Evolutionary conservation across 2,888 invertebrate species (phyloP).

Genomic region (Melitaea athalia): DNA sequence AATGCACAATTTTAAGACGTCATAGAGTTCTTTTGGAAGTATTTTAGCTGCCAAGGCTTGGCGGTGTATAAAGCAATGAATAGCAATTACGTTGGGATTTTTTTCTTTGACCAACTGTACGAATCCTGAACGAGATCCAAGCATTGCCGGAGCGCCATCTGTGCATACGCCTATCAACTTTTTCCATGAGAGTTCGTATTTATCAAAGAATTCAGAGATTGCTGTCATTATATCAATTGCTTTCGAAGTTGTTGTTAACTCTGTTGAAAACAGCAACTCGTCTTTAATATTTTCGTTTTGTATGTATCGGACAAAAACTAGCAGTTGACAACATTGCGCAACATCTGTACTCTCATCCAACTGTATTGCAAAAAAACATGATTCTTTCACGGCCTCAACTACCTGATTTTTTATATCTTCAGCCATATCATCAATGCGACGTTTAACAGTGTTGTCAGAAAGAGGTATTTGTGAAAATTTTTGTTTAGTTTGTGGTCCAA

Average conservation of each 20-base stretch:
- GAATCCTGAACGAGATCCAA: slow-evolving; percentile 43
- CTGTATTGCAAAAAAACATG: neutral
- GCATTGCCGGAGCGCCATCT: slow-evolving; percentile 44
- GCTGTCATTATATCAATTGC: neutral
- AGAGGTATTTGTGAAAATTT: slow-evolving; percentile 39
- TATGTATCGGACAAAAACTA: neutral
- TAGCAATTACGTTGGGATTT: neutral
- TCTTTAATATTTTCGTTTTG: neutral
- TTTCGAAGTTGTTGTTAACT: neutral
- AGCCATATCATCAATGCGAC: slow-evolving; percentile 32
- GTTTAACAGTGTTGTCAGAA: slow-evolving; percentile 39
- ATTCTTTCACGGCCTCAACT: too few relatives aligned
- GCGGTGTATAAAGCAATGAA: neutral
- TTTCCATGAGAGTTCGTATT: slow-evolving; percentile 31
- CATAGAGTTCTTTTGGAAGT: neutral
- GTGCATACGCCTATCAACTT: slow-evolving; percentile 43
- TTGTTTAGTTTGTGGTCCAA: slow-evolving; percentile 31
- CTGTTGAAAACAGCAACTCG: neutral
- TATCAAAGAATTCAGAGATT: neutral
- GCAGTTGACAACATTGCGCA: neutral
- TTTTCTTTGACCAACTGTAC: slow-evolving; percentile 17
- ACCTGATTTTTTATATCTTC: slow-evolving; percentile 16
- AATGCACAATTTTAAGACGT: neutral
- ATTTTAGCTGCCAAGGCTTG: neutral
- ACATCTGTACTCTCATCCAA: neutral